A percentile compares a stretch with the other conserved stretches of the same genome.
Evolutionary conservation across 2,113 vertebrate genomes (phyloP).

Genomic region (Coptodon bakossiorum): DNA sequence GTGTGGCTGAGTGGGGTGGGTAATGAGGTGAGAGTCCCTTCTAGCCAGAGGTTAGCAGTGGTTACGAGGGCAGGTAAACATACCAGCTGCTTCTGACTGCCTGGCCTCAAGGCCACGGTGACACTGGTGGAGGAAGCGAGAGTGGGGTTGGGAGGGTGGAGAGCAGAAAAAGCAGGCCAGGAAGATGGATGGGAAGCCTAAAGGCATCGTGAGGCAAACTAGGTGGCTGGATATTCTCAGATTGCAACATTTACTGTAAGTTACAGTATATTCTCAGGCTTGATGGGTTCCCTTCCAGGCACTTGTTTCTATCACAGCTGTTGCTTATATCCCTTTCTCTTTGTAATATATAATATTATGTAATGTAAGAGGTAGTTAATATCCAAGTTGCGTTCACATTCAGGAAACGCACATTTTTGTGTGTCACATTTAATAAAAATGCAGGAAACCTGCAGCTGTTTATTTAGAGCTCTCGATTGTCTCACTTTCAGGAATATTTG

Average conservation of each 20-base stretch:
- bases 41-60: slow-evolving; percentile 54
- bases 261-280: background rate
- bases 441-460: background rate
- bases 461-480: background rate
- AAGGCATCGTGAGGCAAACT: slow-evolving; percentile 25
- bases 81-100: slow-evolving; percentile 45
- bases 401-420: background rate
- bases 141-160: background rate
- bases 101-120: slow-evolving; percentile 45
- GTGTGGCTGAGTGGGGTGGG: slow-evolving; percentile 33
- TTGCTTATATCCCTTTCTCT: background rate
- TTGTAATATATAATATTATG: background rate
- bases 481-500: background rate
- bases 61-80: slow-evolving; percentile 61
- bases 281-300: background rate
- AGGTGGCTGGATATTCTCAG: slow-evolving; percentile 14
- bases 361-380: background rate
- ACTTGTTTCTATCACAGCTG: background rate
- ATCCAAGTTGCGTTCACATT: background rate
- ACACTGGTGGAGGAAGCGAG: slow-evolving; percentile 13
- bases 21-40: slow-evolving; percentile 65
- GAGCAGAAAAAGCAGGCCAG: slow-evolving; percentile 16
- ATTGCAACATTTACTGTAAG: slow-evolving; percentile 13
- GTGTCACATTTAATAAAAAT: background rate
- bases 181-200: slow-evolving; percentile 47